These are phyloP conservation scores for Mamestra configurata DNA, from an alignment of 1,140 invertebrate species.

Conservation along the genomic window DNA sequence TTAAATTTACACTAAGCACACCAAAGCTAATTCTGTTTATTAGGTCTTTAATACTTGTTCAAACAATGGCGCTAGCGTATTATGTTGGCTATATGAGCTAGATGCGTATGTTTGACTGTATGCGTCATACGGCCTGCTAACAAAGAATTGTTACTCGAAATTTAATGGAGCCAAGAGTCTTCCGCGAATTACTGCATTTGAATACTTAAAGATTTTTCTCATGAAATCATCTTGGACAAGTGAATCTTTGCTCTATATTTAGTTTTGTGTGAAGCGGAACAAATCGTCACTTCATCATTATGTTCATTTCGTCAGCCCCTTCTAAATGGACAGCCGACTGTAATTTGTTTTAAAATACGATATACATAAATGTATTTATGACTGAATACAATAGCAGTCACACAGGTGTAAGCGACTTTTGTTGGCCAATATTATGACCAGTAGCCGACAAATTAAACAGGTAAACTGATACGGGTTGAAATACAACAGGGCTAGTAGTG, in stretches of 20 bases:
- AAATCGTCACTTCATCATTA: neutral
- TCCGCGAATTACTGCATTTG: slow-evolving; percentile 57
- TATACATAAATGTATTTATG: slow-evolving; percentile 38
- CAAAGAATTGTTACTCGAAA: slow-evolving; percentile 62
- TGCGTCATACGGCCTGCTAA: slow-evolving; percentile 58
- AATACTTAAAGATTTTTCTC: slow-evolving; percentile 44
- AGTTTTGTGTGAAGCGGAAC: neutral
- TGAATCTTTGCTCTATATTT: slow-evolving; percentile 17
- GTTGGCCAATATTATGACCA: slow-evolving; percentile 48
- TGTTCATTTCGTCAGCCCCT: neutral
- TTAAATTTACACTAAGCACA: slow-evolving; percentile 30
- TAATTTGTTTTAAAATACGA: slow-evolving; percentile 22
- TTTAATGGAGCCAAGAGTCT: slow-evolving; percentile 57
- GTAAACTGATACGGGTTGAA: slow-evolving; percentile 65
- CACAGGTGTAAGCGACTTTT: slow-evolving; percentile 31
- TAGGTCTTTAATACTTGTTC: slow-evolving; percentile 25
- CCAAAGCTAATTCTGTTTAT: slow-evolving; percentile 18
- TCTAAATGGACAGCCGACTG: neutral
- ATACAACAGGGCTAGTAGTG: slow-evolving; percentile 65
- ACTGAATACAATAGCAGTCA: slow-evolving; percentile 34
- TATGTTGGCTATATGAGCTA: slow-evolving; percentile 11
- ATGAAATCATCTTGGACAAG: slow-evolving; percentile 32
- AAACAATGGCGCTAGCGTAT: slow-evolving; percentile 34
- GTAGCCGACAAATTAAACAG: slow-evolving; percentile 53
- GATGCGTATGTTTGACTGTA: slow-evolving; percentile 35